A percentile compares a stretch with the other conserved stretches of the same genome.
phyloP scores from a whole-genome alignment of 2,797 vertebrate genomes.

The Florisuga fusca region DNA sequence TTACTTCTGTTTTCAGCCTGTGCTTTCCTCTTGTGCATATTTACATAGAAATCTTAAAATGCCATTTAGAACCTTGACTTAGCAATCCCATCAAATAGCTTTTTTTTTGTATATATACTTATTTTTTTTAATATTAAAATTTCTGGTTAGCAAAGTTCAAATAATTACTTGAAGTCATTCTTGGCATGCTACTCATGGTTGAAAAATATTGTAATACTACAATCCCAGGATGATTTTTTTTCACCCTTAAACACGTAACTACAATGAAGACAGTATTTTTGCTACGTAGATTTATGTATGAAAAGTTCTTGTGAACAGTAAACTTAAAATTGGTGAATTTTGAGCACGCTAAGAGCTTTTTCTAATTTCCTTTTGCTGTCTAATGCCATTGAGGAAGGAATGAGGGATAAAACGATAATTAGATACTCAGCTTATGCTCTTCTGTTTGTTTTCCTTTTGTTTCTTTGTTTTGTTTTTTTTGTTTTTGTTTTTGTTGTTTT shows the following conservation, averaged over 20 bases:
- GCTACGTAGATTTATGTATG: background rate
- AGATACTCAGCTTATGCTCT: fast-evolving
- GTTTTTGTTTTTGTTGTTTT: background rate
- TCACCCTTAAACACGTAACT: background rate
- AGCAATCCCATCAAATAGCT: background rate
- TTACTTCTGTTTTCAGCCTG: background rate
- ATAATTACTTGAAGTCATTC: background rate
- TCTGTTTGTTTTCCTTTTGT: background rate
- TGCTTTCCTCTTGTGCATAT: background rate
- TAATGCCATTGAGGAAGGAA: background rate
- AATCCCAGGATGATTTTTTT: background rate
- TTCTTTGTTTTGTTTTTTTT: background rate
- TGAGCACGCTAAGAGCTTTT: background rate
- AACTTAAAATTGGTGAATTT: background rate
- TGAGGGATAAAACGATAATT: background rate
- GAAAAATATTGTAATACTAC: background rate
- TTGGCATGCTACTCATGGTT: background rate
- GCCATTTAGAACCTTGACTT: background rate
- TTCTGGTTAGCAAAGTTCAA: background rate
- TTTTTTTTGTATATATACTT: too few relatives aligned
- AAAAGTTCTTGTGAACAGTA: background rate
- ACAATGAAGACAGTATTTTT: background rate
- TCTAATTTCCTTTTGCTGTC: background rate
- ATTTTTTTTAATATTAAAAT: too few relatives aligned
- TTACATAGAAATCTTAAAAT: background rate